phyloP scores from a whole-genome alignment of 1,140 invertebrate genomes.

The Coptotermes formosanus region DNA sequence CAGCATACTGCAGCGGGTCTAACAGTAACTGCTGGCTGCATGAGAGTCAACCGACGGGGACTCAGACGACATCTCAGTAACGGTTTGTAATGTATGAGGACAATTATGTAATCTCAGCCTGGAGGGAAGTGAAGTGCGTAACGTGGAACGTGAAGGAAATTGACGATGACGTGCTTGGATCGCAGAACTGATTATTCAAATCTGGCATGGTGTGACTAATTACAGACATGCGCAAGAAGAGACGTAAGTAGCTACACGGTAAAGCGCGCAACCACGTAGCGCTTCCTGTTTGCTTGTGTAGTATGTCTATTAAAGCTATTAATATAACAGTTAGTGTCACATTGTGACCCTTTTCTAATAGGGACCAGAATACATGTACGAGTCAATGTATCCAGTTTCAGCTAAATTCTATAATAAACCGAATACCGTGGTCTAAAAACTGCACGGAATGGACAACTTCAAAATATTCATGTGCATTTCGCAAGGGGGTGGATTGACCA shows the following conservation, averaged over 20 bases:
- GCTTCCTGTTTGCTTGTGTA: not conserved
- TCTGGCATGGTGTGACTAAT: not conserved
- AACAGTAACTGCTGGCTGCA: not conserved
- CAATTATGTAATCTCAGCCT: too few relatives aligned
- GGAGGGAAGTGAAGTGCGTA: not conserved
- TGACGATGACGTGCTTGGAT: not conserved
- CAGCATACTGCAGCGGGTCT: not conserved
- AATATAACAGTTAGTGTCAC: not conserved
- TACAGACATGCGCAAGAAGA: not conserved
- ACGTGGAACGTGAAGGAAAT: not conserved
- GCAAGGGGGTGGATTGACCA: too few relatives aligned
- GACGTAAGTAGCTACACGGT: not conserved
- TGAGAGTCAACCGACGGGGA: not conserved
- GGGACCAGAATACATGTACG: not conserved
- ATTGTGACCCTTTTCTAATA: slow-evolving; percentile 4
- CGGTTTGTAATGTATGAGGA: too few relatives aligned
- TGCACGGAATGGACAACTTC: too few relatives aligned
- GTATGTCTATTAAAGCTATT: too few relatives aligned
- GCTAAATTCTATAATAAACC: too few relatives aligned
- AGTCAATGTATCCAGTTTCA: too few relatives aligned
- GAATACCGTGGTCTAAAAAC: too few relatives aligned
- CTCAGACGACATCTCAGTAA: not conserved
- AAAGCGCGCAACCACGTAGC: not conserved
- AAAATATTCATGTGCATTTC: too few relatives aligned
- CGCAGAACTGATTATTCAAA: not conserved